Evolutionary conservation across 2,113 vertebrate species (phyloP).

Genomic region (Heliornis fulica): DNA sequence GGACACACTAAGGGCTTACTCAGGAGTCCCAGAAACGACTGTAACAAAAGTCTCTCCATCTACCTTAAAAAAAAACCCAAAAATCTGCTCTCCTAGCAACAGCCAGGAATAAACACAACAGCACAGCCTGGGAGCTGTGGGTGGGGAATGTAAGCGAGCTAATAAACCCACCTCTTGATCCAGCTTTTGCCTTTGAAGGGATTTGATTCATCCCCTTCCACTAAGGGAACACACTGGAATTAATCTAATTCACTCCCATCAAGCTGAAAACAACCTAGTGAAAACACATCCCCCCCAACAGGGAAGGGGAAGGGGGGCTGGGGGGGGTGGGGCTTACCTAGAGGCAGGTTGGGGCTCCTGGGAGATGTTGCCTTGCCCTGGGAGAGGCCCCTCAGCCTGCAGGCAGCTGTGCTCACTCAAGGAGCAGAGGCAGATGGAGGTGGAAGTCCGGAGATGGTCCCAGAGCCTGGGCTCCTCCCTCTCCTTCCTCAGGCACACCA

Average conservation of each 20-base stretch:
- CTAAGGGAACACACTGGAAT: background rate
- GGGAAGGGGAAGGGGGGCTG: background rate
- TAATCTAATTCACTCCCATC: background rate
- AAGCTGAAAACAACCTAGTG: background rate
- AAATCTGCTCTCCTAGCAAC: slow-evolving; percentile 24
- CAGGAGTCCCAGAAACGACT: background rate
- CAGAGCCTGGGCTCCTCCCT: background rate
- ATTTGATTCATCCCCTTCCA: background rate
- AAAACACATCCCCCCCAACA: too few species aligned
- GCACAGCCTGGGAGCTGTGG: slow-evolving; percentile 10
- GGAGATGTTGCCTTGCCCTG: background rate
- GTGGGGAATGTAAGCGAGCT: background rate
- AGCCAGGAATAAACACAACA: slow-evolving; percentile 21
- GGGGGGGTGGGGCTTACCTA: background rate
- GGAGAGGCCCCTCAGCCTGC: background rate
- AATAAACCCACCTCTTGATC: background rate
- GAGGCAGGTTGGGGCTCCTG: background rate
- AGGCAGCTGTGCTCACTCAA: background rate
- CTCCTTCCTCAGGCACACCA: background rate
- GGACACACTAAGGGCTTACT: background rate
- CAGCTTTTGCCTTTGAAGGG: slow-evolving; percentile 14
- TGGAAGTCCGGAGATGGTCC: background rate
- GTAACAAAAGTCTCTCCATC: background rate
- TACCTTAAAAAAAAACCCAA: background rate
- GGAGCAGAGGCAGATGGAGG: background rate